Base-by-base conservation (phyloP, 1,140 invertebrate species). In the Bombus superbus region DNA sequence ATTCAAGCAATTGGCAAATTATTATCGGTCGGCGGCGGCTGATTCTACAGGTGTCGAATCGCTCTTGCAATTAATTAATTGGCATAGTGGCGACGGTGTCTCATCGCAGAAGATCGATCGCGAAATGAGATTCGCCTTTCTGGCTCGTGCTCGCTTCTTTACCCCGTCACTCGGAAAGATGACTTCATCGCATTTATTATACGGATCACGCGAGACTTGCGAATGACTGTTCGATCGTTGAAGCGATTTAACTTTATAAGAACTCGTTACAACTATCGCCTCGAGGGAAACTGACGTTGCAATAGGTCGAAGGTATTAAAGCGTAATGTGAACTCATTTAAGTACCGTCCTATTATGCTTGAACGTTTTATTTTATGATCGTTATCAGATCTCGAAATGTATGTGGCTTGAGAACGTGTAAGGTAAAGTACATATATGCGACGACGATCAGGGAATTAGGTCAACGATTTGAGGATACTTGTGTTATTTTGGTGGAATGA, bases 1-100 rank as follows among this genome's bases (percentile, higher is more conserved):
- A 47, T 64, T 64, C 38, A 40, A 82, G 59, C 72, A 82, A 35
- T 75, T 15, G 71, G 25, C 32, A 75, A 82, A 82, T 82, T 82
- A 82, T 82, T 82, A 64, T 82, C 71, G 66, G 42, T 64, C 32
- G 40, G 47, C 18, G 22, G 62, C 13, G 9, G n/a, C 35, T 71
- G 75, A 78, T 79, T 79, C 57, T 79, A 72, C 66, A 85, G 66
- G 76, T 80, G 53, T 71, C 75, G 35, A 80, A 40, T 85, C 53
- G 40, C 18, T 72, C 40, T 71, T 22, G 9, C 53, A 38, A 83
- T 83, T 83, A 85, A 85, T 85, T 82, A 85, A 80, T 79, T 79
- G 40, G 47, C 47, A 44, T 38, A 59, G 57, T 28, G 32, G 15
- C 38, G 42, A 32, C 38, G 75, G 28, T 4, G 32, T 66, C 32